Percentiles rank a stretch among this genome's conserved stretches.
phyloP scores from a whole-genome alignment of 2,113 vertebrate genomes.

The Albula goreensis region DNA sequence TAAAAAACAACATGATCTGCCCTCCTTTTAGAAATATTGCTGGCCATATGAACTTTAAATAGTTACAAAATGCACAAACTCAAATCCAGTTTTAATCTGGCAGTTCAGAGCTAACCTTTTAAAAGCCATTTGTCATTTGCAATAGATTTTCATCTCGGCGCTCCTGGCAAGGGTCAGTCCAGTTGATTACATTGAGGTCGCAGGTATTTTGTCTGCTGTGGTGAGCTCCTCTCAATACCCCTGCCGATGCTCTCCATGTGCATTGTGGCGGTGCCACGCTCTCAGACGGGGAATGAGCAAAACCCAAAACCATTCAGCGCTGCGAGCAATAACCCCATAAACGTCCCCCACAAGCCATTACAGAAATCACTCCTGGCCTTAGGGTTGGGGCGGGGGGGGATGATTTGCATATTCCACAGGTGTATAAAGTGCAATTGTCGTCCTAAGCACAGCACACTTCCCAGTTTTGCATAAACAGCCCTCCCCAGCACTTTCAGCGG shows the following conservation, averaged over 20 bases:
- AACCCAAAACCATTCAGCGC: slow-evolving; percentile 4
- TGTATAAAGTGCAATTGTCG: neutral
- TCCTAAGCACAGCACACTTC: neutral
- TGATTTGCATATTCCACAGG: slow-evolving; percentile 39
- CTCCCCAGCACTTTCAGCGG: neutral
- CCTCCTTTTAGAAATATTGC: neutral
- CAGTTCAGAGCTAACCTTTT: neutral
- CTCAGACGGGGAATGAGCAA: neutral
- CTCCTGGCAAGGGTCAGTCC: neutral
- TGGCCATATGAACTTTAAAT: neutral
- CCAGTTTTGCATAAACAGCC: neutral
- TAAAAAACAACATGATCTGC: neutral
- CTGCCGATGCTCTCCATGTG: neutral
- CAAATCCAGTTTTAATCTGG: neutral
- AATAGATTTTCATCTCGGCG: neutral
- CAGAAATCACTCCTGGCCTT: slow-evolving; percentile 17
- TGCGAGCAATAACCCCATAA: slow-evolving; percentile 6
- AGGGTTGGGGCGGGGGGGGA: neutral
- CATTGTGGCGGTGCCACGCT: neutral
- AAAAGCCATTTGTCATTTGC: neutral
- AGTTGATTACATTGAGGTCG: neutral
- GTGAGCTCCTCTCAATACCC: neutral
- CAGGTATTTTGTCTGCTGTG: neutral
- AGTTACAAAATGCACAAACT: neutral
- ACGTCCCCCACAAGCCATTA: slow-evolving; percentile 11